Percentiles rank a stretch among this genome's conserved stretches.
phyloP scores from a whole-genome alignment of 2,797 vertebrate genomes.

The Aphelocoma californica region DNA sequence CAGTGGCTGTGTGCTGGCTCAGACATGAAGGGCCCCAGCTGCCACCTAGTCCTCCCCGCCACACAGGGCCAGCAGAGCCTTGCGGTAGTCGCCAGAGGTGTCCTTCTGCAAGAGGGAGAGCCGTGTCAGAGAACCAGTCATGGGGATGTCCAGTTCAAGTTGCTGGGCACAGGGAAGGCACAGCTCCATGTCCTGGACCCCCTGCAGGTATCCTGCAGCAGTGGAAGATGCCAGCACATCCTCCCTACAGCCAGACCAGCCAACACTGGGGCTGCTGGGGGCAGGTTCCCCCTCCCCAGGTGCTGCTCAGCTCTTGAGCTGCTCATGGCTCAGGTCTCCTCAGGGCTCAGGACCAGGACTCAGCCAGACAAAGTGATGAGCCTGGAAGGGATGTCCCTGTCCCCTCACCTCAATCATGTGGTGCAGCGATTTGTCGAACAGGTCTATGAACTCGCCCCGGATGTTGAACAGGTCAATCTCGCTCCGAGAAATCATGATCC shows the following conservation, averaged over 20 bases:
- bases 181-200: not conserved
- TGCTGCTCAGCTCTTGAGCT: not conserved
- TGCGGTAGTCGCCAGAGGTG: constrained; percentile 94
- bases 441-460: constrained; percentile 90
- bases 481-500: constrained; percentile 92
- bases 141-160: not conserved
- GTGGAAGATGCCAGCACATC: not conserved
- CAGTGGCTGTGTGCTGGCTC: constrained; percentile 49
- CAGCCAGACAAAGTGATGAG: not conserved
- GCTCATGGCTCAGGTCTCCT: not conserved
- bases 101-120: constrained; percentile 82
- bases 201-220: not conserved
- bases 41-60: constrained; percentile 83
- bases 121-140: not conserved
- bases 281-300: not conserved
- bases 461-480: constrained; percentile 93
- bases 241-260: not conserved
- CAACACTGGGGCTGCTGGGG: accelerated
- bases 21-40: not conserved
- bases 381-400: not conserved
- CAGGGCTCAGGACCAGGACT: not conserved
- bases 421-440: constrained; percentile 88
- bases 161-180: not conserved
- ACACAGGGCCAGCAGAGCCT: constrained; percentile 88
- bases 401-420: constrained; percentile 90